Evolutionary conservation across 2,797 vertebrate genomes (phyloP).

Genomic region (Falco columbarius): DNA sequence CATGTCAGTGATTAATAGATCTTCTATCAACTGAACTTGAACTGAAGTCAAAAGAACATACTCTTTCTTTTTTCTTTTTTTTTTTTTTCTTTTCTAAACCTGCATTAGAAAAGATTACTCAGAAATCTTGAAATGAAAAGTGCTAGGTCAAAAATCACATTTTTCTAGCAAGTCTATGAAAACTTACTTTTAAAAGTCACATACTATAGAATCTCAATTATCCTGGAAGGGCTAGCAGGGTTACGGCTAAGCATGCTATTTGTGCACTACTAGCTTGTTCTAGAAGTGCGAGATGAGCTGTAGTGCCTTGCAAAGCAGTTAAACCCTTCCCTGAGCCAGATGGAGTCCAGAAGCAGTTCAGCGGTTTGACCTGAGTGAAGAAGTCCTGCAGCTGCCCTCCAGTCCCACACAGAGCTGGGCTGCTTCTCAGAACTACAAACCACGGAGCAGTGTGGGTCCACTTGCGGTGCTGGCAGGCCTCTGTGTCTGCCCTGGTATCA

Average conservation of each 20-base stretch:
- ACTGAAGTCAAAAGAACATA: conserved; percentile 27
- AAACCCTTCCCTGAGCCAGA: neutral
- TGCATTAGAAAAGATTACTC: conserved; percentile 43
- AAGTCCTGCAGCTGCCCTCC: neutral
- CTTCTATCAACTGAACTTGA: conserved; percentile 15
- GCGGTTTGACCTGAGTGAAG: accelerated
- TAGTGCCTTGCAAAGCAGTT: neutral
- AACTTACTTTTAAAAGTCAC: conserved; percentile 26
- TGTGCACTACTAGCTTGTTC: neutral
- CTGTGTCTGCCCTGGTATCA: neutral
- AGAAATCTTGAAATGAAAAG: conserved; percentile 14
- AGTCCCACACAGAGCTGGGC: neutral
- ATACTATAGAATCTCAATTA: conserved; percentile 22
- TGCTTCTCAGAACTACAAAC: neutral
- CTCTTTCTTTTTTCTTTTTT: neutral
- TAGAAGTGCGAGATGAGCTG: neutral
- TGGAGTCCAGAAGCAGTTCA: neutral
- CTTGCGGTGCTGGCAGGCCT: neutral
- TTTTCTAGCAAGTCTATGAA: conserved; percentile 15
- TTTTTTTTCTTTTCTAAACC: neutral
- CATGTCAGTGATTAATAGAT: conserved; percentile 7
- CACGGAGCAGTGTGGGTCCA: accelerated
- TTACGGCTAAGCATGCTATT: conserved; percentile 9
- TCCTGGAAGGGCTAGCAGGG: neutral
- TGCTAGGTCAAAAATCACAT: conserved; percentile 40